Percentiles rank a stretch among this genome's conserved stretches.
phyloP scores from a whole-genome alignment of 37 sponge, comb jelly and placozoan species.

The Ephydatia muelleri region DNA sequence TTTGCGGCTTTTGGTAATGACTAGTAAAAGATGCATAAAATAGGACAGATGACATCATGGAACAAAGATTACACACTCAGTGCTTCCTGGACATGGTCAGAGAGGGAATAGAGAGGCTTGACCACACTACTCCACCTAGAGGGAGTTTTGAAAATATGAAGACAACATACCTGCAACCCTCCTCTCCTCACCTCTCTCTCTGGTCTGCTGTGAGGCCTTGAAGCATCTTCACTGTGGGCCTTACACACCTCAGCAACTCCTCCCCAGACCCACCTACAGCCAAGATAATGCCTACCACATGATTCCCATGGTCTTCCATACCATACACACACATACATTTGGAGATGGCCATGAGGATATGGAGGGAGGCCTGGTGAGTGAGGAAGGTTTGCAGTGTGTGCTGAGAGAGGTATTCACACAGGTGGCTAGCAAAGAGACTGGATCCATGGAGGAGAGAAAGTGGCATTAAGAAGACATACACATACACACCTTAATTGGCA shows the following conservation, averaged over 20 bases:
- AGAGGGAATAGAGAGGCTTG: no score
- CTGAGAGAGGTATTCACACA: constrained; percentile 11
- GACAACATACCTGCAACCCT: constrained; percentile 11
- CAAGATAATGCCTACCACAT: neutral
- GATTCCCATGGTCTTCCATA: no score
- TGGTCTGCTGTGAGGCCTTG: constrained; percentile 8
- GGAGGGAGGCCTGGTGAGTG: constrained; percentile 28
- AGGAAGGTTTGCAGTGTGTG: neutral
- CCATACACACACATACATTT: neutral
- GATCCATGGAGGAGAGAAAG: no score
- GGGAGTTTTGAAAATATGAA: no score
- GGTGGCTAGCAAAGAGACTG: constrained; percentile 38
- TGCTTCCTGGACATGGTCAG: no score
- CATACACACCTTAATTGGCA: neutral
- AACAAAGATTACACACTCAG: no score
- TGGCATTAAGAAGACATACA: neutral
- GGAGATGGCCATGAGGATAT: constrained; percentile 16
- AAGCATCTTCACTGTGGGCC: constrained; percentile 3
- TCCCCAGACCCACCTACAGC: constrained; percentile 20
- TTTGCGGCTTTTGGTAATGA: no score
- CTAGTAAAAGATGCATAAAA: no score
- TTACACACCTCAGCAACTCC: constrained; percentile 18
- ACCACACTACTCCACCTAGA: no score
- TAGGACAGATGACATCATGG: no score
- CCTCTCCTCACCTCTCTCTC: constrained; percentile 2